These are phyloP conservation scores for Cyanoderma ruficeps DNA, from an alignment of 2,113 vertebrate genomes.

Conservation along the genomic window DNA sequence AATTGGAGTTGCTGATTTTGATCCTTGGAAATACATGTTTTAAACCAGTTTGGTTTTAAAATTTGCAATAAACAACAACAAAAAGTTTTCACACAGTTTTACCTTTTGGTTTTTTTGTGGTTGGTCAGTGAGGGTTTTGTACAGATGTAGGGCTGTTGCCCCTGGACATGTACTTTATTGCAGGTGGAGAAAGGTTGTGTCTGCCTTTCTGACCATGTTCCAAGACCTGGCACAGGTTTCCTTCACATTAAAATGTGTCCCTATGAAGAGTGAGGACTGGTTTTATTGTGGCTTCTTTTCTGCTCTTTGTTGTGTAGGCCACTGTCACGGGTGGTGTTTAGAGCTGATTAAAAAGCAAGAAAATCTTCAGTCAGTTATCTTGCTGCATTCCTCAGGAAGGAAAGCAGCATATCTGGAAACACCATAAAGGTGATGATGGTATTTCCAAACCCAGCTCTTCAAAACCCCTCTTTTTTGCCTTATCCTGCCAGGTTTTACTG, in stretches of 20 bases:
- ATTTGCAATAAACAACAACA: neutral
- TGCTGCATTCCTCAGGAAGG: neutral
- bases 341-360: neutral
- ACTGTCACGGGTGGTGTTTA: neutral
- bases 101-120: neutral
- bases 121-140: neutral
- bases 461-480: neutral
- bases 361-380: neutral
- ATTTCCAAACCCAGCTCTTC: neutral
- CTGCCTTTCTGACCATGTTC: neutral
- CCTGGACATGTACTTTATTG: neutral
- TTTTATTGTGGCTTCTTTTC: neutral
- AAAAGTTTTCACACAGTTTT: neutral
- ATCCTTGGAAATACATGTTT: neutral
- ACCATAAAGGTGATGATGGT: neutral
- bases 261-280: neutral
- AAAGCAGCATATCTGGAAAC: neutral
- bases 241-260: neutral
- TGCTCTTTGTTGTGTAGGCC: neutral
- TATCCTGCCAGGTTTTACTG: neutral
- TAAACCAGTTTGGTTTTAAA: neutral
- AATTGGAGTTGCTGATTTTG: neutral
- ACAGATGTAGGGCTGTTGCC: neutral
- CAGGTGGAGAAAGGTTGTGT: neutral
- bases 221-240: neutral